Conservation (phyloP, 2,888 invertebrate species). For the Polyploca ridens region DNA sequence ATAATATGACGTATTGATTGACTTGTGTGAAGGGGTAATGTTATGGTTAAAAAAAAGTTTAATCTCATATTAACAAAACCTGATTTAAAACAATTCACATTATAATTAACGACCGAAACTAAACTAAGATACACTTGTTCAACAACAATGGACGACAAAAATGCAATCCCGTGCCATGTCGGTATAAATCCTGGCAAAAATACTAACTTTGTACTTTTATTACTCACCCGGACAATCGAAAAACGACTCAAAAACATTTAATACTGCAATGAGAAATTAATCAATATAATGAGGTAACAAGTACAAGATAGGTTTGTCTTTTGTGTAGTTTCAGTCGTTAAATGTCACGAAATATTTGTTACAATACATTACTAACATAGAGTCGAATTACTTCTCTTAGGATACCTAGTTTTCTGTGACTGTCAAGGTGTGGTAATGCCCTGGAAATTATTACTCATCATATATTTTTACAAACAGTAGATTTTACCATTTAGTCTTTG, state of each 20-base stretch:
- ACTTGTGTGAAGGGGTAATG: too few relatives aligned
- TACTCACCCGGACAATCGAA: constrained; percentile 22
- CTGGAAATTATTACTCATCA: too few relatives aligned
- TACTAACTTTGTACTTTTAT: constrained; percentile 70
- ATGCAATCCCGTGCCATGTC: constrained; percentile 76
- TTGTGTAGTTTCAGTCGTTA: too few relatives aligned
- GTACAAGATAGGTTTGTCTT: constrained; percentile 29
- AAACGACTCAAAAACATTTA: constrained; percentile 22
- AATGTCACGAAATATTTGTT: too few relatives aligned
- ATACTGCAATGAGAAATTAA: constrained; percentile 41
- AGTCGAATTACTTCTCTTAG: too few relatives aligned
- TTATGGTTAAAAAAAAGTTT: too few relatives aligned
- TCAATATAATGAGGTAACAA: constrained; percentile 52
- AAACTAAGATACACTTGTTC: constrained; percentile 56
- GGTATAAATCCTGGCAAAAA: constrained; percentile 72
- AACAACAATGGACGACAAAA: constrained; percentile 64
- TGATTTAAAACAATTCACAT: constrained; percentile 24
- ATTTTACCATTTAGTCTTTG: too few relatives aligned
- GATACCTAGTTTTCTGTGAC: too few relatives aligned
- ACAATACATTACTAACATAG: too few relatives aligned
- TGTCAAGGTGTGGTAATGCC: too few relatives aligned
- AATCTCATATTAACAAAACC: not conserved
- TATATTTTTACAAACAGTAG: too few relatives aligned
- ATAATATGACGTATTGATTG: too few relatives aligned
- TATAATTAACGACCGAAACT: constrained; percentile 52